A percentile compares a stretch with the other conserved stretches of the same genome.
These are phyloP conservation scores for Sylvia atricapilla DNA, from an alignment of 2,113 vertebrate genomes.

Conservation along the genomic window DNA sequence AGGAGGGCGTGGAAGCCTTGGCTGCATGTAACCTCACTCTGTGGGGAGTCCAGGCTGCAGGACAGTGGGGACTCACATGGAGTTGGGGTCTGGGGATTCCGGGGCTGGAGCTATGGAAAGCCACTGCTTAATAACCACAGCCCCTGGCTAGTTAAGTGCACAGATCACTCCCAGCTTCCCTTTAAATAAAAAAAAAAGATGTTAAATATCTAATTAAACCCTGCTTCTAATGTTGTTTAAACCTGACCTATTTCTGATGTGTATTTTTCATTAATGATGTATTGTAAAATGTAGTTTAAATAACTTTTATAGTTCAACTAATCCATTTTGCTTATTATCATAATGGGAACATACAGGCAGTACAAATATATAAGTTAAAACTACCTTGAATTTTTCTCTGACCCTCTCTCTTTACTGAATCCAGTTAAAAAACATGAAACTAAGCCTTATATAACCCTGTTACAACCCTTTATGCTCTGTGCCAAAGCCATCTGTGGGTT, in stretches of 20 bases:
- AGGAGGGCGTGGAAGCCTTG: neutral
- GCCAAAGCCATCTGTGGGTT: neutral
- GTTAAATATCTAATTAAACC: neutral
- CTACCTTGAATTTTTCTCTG: neutral
- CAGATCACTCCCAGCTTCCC: neutral
- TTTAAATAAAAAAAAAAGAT: neutral
- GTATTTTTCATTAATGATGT: neutral
- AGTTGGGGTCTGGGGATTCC: neutral
- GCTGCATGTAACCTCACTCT: fast-evolving
- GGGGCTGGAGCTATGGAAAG: neutral
- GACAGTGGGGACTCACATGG: fast-evolving
- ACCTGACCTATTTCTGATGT: neutral
- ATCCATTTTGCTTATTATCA: neutral
- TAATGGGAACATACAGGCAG: neutral
- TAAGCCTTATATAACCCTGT: neutral
- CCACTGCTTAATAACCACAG: neutral
- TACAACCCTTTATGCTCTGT: neutral
- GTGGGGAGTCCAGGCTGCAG: fast-evolving
- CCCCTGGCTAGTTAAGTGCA: neutral
- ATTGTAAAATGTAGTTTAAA: neutral
- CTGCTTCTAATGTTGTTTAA: neutral
- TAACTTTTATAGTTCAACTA: neutral
- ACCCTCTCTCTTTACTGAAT: neutral
- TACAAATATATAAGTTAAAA: neutral
- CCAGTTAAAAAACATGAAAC: neutral